phyloP scores from a whole-genome alignment of 2,113 vertebrate genomes.

The Oncorhynchus gorbuscha region DNA sequence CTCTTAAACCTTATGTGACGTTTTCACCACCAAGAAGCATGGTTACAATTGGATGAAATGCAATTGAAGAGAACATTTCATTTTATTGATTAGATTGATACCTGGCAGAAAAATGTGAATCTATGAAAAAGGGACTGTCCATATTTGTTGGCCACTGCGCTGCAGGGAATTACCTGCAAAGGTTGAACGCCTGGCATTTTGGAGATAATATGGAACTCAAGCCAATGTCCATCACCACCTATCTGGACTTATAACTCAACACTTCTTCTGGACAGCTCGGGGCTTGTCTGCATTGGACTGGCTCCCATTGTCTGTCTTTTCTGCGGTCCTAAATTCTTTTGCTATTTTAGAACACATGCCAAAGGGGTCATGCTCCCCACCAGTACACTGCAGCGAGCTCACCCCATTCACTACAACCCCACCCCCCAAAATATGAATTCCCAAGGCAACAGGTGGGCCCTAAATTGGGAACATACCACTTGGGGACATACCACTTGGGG shows the following conservation, averaged over 20 bases:
- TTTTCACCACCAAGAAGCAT: no score
- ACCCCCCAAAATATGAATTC: conserved; percentile 52
- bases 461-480: conserved; percentile 59
- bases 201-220: conserved; percentile 2
- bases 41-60: no score
- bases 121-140: no score
- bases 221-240: not conserved
- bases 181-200: not conserved
- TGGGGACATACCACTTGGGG: conserved; percentile 12
- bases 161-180: not conserved
- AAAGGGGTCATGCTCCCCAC: conserved; percentile 59
- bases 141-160: not conserved
- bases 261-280: conserved; percentile 26
- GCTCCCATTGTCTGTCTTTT: conserved; percentile 63
- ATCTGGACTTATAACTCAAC: conserved; percentile 48
- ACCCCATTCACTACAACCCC: not conserved
- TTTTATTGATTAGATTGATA: no score
- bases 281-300: conserved; percentile 38
- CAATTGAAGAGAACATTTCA: no score
- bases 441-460: conserved; percentile 68
- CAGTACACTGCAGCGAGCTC: not conserved
- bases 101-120: no score
- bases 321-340: conserved; percentile 48
- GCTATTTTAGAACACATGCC: conserved; percentile 76
- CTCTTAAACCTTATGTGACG: no score